Conservation (phyloP, 2,113 vertebrate genomes). For the Antechinus flavipes region DNA sequence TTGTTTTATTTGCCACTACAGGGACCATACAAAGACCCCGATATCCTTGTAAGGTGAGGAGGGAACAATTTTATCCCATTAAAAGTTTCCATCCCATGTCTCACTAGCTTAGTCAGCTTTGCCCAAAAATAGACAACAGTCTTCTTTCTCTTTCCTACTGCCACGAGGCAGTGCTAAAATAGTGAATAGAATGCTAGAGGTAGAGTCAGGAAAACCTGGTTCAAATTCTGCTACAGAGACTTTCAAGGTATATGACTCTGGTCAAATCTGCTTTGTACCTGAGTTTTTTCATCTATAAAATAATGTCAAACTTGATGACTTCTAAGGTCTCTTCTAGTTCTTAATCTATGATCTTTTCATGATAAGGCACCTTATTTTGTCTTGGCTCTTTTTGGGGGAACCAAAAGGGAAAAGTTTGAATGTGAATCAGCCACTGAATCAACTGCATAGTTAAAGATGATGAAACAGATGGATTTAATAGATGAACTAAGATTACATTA, state of each 20-base stretch:
- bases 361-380: neutral
- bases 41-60: conserved; percentile 23
- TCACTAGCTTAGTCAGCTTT: conserved; percentile 37
- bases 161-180: neutral
- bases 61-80: conserved; percentile 43
- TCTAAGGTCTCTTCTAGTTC: neutral
- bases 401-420: neutral
- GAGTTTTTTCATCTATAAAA: neutral
- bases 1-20: conserved; percentile 7
- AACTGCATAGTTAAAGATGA: neutral
- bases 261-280: neutral
- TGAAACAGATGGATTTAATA: neutral
- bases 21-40: neutral
- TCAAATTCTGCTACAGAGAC: neutral
- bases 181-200: neutral
- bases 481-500: conserved; percentile 4
- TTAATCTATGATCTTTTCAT: neutral
- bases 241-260: neutral
- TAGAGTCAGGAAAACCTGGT: neutral
- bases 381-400: neutral
- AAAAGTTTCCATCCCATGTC: conserved; percentile 29
- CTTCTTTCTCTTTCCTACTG: conserved; percentile 23
- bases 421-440: neutral
- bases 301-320: neutral
- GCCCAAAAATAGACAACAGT: conserved; percentile 1